Base-by-base conservation (phyloP, 30 jellyfish, hydroid and myxozoan genomes). In the Calvadosia cruxmelitensis region DNA sequence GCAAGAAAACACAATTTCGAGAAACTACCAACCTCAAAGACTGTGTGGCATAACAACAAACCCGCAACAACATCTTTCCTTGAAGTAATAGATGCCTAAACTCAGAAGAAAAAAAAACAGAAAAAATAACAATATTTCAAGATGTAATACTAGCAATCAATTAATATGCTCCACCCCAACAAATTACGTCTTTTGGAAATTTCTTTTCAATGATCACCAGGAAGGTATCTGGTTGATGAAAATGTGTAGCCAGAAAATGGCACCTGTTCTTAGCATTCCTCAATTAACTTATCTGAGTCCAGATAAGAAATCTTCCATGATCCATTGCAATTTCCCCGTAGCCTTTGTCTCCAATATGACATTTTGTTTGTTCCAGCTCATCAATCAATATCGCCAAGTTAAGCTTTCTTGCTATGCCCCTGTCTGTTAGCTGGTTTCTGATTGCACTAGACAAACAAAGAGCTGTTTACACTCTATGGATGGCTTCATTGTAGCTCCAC, bases 21-120 rank as follows among this genome's bases (percentile, higher is more conserved):
- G n/a, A n/a, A n/a, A n/a, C n/a, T n/a, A n/a, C n/a, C n/a, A n/a
- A n/a, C n/a, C n/a, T 5, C 20, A 42, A 42, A 42, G 20, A 42
- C 20, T 42, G 57, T 42, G 57, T 42, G 57, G 57, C 57, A 70
- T 0, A 86, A 65, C 35, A 73, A 74, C 34, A 86, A 30, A 1
- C 96, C 96, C 1, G 83, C 48, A 13, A 78, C 49, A 35, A 86
- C 72, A 74, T 86, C 96, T 33, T 82, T 61, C 1, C 66, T 33
- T 24, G 77, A 48, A 15, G 25, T 63, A 63, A 79, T 69, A 65
- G 73, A 77, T 33, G 79, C 72, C 96, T 85, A 51, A 36, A 64
- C 65, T 24, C 15, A 50, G 34, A 74, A 35, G 15, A 28, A 64
- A 62, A 64, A 3, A 69, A 34, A 25, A 0, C 15, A 0, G 20